Evolutionary conservation across 1,140 invertebrate genomes (phyloP).

Genomic region (Neocloeon triangulifer): DNA sequence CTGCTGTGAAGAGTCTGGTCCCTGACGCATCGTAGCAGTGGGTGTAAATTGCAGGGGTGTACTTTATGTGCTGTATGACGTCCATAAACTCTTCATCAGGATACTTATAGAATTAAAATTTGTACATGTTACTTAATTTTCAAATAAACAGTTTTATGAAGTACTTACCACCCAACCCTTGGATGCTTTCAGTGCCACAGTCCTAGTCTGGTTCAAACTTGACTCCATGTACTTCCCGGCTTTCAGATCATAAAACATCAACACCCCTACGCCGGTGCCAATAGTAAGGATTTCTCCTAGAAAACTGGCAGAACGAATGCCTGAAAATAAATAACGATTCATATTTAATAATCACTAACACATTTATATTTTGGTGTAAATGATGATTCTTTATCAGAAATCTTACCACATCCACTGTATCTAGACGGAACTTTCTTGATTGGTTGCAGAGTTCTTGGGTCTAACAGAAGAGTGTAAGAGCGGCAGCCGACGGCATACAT

Average conservation of each 20-base stretch:
- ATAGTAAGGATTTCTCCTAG: conserved; percentile 74
- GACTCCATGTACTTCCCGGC: conserved; percentile 80
- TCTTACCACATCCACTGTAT: conserved; percentile 58
- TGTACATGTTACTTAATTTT: too few relatives aligned
- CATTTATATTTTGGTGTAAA: neutral
- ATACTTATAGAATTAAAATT: too few relatives aligned
- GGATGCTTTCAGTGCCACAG: conserved; percentile 69
- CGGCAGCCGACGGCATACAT: conserved; percentile 80
- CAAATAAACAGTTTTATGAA: too few relatives aligned
- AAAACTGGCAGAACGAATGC: conserved; percentile 75
- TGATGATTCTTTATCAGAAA: too few relatives aligned
- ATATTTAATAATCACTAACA: neutral
- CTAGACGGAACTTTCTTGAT: conserved; percentile 42
- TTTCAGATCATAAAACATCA: conserved; percentile 84
- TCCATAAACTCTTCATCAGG: conserved; percentile 58
- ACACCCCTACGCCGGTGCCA: conserved; percentile 71
- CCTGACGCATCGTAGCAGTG: conserved; percentile 86
- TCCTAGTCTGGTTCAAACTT: conserved; percentile 65
- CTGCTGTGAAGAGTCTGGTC: conserved; percentile 77
- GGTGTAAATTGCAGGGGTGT: conserved; percentile 84
- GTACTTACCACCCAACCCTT: conserved; percentile 76
- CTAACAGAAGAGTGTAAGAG: conserved; percentile 73
- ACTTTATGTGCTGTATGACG: conserved; percentile 60
- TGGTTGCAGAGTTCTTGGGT: conserved; percentile 63
- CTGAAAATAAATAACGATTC: conserved; percentile 13